Evolutionary conservation across 2,797 vertebrate species (phyloP).

Genomic region (Poeciliopsis presidionis): DNA sequence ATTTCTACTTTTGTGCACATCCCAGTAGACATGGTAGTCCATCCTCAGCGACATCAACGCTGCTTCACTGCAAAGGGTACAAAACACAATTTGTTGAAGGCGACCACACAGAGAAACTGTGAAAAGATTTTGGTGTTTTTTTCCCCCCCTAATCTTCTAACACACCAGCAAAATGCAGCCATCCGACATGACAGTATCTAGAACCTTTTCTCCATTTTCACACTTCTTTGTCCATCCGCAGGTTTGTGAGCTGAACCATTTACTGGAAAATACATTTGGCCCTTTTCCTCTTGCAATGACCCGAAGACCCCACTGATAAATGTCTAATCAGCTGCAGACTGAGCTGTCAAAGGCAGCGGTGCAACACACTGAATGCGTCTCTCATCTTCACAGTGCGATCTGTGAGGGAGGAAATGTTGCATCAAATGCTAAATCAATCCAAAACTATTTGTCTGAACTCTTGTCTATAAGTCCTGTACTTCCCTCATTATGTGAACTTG

Average conservation of each 20-base stretch:
- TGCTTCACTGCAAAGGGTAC: fast-evolving
- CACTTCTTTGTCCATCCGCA: background rate
- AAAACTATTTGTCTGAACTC: background rate
- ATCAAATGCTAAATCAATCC: constrained; percentile 2
- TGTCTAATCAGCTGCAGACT: background rate
- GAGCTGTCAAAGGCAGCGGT: background rate
- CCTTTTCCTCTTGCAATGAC: background rate
- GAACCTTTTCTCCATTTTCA: background rate
- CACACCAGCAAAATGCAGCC: background rate
- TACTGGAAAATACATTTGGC: background rate
- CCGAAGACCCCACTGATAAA: background rate
- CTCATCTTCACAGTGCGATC: background rate
- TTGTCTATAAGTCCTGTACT: background rate
- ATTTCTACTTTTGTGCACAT: background rate
- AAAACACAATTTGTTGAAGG: background rate
- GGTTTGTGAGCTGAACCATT: background rate
- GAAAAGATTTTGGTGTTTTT: background rate
- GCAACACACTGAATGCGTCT: background rate
- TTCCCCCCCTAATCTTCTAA: background rate
- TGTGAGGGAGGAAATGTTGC: background rate
- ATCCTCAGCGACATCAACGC: background rate
- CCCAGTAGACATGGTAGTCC: too few species aligned
- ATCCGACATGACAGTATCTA: background rate
- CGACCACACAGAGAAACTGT: background rate
- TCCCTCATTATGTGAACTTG: background rate